A percentile compares a stretch with the other conserved stretches of the same genome.
phyloP scores from a whole-genome alignment of 2,113 vertebrate genomes.

The Aldabrachelys gigantea region DNA sequence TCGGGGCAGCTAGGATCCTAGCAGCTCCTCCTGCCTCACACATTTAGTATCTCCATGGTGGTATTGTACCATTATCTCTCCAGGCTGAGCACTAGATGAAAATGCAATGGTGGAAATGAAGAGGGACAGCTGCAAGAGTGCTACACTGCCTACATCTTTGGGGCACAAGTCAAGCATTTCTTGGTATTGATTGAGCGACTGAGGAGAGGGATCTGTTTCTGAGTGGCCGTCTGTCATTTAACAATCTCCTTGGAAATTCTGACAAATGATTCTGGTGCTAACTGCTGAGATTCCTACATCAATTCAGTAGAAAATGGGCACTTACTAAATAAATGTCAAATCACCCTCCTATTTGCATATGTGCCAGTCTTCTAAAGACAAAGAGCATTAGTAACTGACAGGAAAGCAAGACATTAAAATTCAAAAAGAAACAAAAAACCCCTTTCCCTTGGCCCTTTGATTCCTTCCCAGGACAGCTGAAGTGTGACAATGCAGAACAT shows the following conservation, averaged over 20 bases:
- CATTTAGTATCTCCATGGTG: not conserved
- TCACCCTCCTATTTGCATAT: slow-evolving; percentile 34
- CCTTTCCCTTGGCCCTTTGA: not conserved
- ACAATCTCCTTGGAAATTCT: slow-evolving; percentile 25
- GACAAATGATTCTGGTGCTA: slow-evolving; percentile 12
- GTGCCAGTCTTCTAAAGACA: slow-evolving; percentile 45
- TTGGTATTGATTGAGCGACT: not conserved
- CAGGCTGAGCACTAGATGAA: not conserved
- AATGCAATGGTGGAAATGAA: not conserved
- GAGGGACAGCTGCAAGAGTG: not conserved
- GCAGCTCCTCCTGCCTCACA: not conserved
- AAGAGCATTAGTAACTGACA: slow-evolving; percentile 46
- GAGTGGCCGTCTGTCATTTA: slow-evolving; percentile 23
- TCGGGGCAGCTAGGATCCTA: not conserved
- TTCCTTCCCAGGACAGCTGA: slow-evolving; percentile 28
- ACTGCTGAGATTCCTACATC: slow-evolving; percentile 17
- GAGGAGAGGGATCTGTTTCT: not conserved
- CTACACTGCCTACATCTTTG: not conserved
- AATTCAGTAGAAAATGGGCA: slow-evolving; percentile 17
- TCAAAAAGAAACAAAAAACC: slow-evolving; percentile 8
- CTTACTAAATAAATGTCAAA: slow-evolving; percentile 51
- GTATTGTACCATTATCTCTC: not conserved
- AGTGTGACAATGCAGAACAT: slow-evolving; percentile 45
- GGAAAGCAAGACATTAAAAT: slow-evolving; percentile 39
- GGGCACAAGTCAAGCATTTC: not conserved